Conservation (phyloP, 30 jellyfish, hydroid and myxozoan species). For the Morbakka virulenta region DNA sequence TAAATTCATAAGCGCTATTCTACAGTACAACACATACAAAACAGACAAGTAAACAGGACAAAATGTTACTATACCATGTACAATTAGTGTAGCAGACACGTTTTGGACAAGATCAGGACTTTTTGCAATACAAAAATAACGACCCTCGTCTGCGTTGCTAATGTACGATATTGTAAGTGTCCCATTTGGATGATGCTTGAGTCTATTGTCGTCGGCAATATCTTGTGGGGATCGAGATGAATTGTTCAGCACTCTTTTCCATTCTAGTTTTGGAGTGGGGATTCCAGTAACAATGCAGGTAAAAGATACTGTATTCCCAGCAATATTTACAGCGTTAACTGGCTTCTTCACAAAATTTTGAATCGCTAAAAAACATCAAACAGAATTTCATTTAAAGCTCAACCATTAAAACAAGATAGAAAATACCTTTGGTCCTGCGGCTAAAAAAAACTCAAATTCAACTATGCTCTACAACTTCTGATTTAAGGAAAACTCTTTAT, state of each 20-base stretch:
- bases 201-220: constrained; percentile 47
- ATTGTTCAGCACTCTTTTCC: constrained; percentile 51
- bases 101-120: constrained; percentile 76
- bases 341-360: constrained; percentile 67
- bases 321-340: constrained; percentile 25
- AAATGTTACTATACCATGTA: constrained; percentile 65
- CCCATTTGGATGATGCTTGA: constrained; percentile 57
- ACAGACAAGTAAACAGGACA: no score
- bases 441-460: neutral
- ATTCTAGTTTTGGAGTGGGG: constrained; percentile 70
- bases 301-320: constrained; percentile 52
- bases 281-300: constrained; percentile 71
- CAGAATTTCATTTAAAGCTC: no score
- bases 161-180: constrained; percentile 53
- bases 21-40: no score
- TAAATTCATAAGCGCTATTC: no score
- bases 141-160: constrained; percentile 54
- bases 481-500: no score
- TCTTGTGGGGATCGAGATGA: constrained; percentile 12
- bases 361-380: constrained; percentile 37
- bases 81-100: constrained; percentile 70
- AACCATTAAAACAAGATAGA: neutral
- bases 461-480: no score
- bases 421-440: neutral
- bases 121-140: constrained; percentile 64